Evolutionary conservation across 2,113 vertebrate species (phyloP).

Genomic region (Rhinopomastus cyanomelas): DNA sequence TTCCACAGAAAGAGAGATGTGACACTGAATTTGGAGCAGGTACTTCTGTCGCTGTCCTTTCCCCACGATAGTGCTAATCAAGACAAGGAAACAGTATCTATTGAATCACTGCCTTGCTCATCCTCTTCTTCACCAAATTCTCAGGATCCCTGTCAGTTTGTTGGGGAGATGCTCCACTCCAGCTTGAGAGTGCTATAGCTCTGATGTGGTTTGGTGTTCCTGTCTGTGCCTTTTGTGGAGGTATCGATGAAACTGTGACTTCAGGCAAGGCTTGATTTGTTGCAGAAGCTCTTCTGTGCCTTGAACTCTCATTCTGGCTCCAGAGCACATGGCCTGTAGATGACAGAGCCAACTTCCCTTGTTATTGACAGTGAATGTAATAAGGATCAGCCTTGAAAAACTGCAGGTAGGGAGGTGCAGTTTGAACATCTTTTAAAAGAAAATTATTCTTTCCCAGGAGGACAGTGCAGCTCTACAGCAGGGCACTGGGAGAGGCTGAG

Average conservation of each 20-base stretch:
- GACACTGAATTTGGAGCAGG: neutral
- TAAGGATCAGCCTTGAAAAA: neutral
- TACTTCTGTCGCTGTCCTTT: neutral
- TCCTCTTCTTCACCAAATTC: neutral
- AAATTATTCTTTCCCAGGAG: neutral
- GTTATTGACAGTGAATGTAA: neutral
- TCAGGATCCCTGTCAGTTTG: neutral
- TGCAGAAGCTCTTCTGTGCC: neutral
- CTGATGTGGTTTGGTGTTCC: neutral
- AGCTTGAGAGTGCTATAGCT: neutral
- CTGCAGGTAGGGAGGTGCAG: neutral
- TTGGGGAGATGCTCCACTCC: rapidly evolving
- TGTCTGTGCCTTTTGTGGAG: neutral
- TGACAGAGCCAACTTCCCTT: neutral
- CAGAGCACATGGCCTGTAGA: neutral
- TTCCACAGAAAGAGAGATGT: neutral
- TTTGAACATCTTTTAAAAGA: neutral
- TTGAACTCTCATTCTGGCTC: neutral
- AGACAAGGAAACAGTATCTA: neutral
- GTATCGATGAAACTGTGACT: neutral
- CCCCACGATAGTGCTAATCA: neutral
- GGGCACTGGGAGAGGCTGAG: neutral
- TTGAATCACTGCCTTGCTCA: neutral
- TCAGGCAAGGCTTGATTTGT: neutral
- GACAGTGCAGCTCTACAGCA: neutral